Conservation (phyloP, 2,113 vertebrate species). For the Ammodytes marinus region DNA sequence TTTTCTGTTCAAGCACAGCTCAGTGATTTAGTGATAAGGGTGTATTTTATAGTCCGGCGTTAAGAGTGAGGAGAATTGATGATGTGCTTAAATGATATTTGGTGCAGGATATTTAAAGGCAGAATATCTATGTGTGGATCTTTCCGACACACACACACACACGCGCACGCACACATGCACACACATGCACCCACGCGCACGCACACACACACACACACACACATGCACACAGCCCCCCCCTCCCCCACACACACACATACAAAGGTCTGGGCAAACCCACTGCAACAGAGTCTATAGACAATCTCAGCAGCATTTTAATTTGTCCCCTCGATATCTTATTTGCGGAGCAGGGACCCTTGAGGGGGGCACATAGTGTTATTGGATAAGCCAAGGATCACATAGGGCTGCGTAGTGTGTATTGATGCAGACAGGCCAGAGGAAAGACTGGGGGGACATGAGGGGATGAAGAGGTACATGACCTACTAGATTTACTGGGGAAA, state of each 20-base stretch:
- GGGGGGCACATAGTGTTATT: constrained; percentile 54
- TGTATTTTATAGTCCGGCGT: background rate
- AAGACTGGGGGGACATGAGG: constrained; percentile 20
- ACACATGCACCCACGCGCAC: background rate
- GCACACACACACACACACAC: too few relatives aligned
- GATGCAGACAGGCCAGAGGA: constrained; percentile 40
- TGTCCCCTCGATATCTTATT: constrained; percentile 69
- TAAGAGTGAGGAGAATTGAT: background rate
- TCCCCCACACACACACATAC: background rate
- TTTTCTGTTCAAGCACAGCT: background rate
- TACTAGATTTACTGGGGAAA: constrained; percentile 4
- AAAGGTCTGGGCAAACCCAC: constrained; percentile 39
- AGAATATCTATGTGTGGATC: background rate
- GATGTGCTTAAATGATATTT: constrained; percentile 5
- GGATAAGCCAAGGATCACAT: constrained; percentile 58
- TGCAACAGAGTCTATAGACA: constrained; percentile 55
- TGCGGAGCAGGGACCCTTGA: constrained; percentile 46
- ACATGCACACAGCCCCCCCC: background rate
- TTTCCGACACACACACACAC: background rate
- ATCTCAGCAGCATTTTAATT: constrained; percentile 64
- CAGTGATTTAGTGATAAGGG: background rate
- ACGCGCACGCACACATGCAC: too few relatives aligned
- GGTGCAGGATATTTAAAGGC: background rate
- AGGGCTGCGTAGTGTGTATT: constrained; percentile 39
- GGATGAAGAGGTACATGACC: constrained; percentile 5